phyloP scores from a whole-genome alignment of 2,888 invertebrate species.

The Coenonympha glycerion region DNA sequence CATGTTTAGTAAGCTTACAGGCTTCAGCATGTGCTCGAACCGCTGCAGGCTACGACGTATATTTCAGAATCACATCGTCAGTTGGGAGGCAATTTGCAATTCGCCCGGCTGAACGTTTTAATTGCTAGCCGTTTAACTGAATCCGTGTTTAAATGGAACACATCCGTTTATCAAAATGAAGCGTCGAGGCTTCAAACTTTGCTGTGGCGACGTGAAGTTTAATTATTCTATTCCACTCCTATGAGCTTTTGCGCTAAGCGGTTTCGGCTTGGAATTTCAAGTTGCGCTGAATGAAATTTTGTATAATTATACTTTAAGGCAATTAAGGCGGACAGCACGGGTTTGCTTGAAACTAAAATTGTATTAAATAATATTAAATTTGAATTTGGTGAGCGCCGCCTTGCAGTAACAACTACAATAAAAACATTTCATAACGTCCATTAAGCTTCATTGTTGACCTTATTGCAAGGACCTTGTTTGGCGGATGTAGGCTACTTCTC shows the following conservation, averaged over 20 bases:
- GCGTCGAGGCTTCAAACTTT: slow-evolving; percentile 22
- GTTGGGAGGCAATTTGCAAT: slow-evolving; percentile 42
- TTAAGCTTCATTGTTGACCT: too few species aligned
- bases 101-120: slow-evolving; percentile 46
- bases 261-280: neutral
- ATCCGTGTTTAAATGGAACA: slow-evolving; percentile 48
- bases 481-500: too few species aligned
- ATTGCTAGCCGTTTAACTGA: slow-evolving; percentile 52
- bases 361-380: too few species aligned
- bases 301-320: neutral
- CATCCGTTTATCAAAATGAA: slow-evolving; percentile 49
- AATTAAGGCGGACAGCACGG: too few species aligned
- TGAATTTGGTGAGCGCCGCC: too few species aligned
- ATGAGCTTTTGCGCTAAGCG: neutral
- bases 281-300: neutral
- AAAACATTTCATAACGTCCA: too few species aligned
- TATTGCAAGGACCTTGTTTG: too few species aligned
- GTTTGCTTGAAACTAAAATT: too few species aligned
- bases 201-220: neutral
- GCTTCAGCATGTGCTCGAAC: neutral
- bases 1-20: too few species aligned
- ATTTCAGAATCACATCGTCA: slow-evolving; percentile 7
- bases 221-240: neutral
- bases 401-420: too few species aligned
- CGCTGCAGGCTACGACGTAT: neutral